Base-by-base conservation (phyloP, 2,888 invertebrate species). In the Coleophora flavipennella region DNA sequence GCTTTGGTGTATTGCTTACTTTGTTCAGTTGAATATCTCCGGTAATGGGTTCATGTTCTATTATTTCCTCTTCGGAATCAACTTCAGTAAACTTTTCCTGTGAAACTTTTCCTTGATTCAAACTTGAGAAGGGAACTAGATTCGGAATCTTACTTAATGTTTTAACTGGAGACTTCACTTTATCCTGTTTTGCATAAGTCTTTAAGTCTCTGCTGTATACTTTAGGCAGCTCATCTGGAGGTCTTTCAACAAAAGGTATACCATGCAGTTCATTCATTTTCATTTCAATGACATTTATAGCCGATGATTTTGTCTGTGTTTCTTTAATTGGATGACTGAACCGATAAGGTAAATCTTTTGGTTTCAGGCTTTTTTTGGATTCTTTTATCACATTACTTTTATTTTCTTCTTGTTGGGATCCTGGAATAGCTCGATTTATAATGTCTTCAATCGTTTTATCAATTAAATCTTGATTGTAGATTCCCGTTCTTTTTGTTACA, bases 211-310 rank as follows among this genome's bases (percentile, higher is more conserved):
- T 20, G 39, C 59, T 61, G 28, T 49, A 49, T 27, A 63, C 53
- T 43, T 65, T 56, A 9, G 75, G 70, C 32, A 72, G 49, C 52
- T 79, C 74, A 49, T 77, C 72, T 2, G 64, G 55, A 14, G 78
- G 74, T 48, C 74, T 59, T 51, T 79, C 79, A 10, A 74, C 66
- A 42, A 73, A 75, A 26, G 76, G 75, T 29, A 80, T 77, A 11
- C 84, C 84, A 45, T 84, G 84, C 39, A 83, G 55, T 51, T 83
- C 83, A 43, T 81, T 83, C 83, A 84, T 83, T 58, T 81, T 75
- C 64, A 68, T 76, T 65, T 84, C 83, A 41, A 84, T 78, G 33
- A 71, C 77, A 46, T 83, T 79, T 33, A 79, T 52, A 4, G 62
- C 45, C 13, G 63, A 56, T 25, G 29, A 8, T 4, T 29, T 29